A percentile compares a stretch with the other conserved stretches of the same genome.
Evolutionary conservation across 2,888 invertebrate genomes (phyloP).

Genomic region (Sphaeridia pumilis): DNA sequence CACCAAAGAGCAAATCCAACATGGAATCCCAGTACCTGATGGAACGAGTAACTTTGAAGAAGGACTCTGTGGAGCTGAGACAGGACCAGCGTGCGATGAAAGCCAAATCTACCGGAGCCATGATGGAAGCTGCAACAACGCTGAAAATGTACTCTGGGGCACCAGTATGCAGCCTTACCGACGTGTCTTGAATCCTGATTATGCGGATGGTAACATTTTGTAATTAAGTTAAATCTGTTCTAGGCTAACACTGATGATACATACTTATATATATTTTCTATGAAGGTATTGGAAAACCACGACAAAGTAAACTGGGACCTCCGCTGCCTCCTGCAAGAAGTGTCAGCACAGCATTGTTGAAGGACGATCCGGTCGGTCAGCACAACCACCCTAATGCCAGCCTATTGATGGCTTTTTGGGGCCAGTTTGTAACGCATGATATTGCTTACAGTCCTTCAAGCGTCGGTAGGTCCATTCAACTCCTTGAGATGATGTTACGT

Average conservation of each 20-base stretch:
- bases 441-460: constrained; percentile 66
- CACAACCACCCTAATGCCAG: constrained; percentile 40
- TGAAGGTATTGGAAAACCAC: constrained; percentile 53
- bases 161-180: constrained; percentile 61
- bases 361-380: constrained; percentile 51
- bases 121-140: constrained; percentile 68
- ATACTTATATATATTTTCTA: too few relatives aligned
- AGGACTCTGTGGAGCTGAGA: constrained; percentile 4
- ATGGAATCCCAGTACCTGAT: constrained; percentile 3
- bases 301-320: constrained; percentile 46
- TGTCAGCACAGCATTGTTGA: constrained; percentile 53
- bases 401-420: constrained; percentile 76
- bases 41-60: constrained; percentile 2
- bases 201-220: constrained; percentile 55
- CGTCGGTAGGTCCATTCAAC: constrained; percentile 8
- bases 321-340: constrained; percentile 60
- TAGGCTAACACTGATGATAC: too few relatives aligned
- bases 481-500: too few relatives aligned
- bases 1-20: constrained; percentile 2
- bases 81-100: constrained; percentile 17
- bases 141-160: constrained; percentile 54
- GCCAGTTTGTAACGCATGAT: constrained; percentile 79
- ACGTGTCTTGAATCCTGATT: constrained; percentile 59
- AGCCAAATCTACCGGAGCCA: constrained; percentile 48
- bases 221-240: too few relatives aligned